phyloP scores from a whole-genome alignment of 2,797 vertebrate species.

The Aulostomus chinensis region DNA sequence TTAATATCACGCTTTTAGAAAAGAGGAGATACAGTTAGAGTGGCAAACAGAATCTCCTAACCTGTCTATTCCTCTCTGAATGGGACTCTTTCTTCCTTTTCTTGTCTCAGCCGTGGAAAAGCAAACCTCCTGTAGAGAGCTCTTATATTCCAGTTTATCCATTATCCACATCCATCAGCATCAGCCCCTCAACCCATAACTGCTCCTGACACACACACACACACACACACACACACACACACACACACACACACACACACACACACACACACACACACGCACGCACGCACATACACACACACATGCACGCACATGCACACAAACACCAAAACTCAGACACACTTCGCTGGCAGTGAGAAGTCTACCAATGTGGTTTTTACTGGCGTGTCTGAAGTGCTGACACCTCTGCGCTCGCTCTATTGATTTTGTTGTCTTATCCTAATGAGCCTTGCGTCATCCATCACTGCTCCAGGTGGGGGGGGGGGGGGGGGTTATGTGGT shows the following conservation, averaged over 20 bases:
- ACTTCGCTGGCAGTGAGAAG: conserved; percentile 41
- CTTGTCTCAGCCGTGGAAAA: background rate
- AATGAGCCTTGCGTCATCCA: conserved; percentile 74
- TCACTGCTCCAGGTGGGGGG: conserved; percentile 59
- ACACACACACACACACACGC: conserved; percentile 15
- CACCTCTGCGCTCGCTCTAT: conserved; percentile 61
- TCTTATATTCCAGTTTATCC: conserved; percentile 63
- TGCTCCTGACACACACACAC: conserved; percentile 23
- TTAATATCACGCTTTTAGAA: conserved; percentile 47
- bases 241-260: conserved; percentile 11
- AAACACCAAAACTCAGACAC: conserved; percentile 32
- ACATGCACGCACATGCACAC: conserved; percentile 9
- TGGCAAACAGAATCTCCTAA: too few species aligned
- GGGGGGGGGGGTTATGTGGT: too few species aligned
- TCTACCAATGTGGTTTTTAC: conserved; percentile 56
- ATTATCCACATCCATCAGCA: conserved; percentile 69
- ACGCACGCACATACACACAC: too few species aligned
- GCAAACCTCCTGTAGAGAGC: conserved; percentile 23
- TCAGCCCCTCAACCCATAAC: conserved; percentile 59
- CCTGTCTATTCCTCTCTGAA: background rate
- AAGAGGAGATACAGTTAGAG: conserved; percentile 24
- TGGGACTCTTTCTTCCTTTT: background rate
- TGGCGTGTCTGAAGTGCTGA: conserved; percentile 53
- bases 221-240: too few species aligned
- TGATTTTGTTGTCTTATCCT: conserved; percentile 76